Conservation (phyloP, 1,140 invertebrate genomes). For the Polypedilum vanderplanki region DNA sequence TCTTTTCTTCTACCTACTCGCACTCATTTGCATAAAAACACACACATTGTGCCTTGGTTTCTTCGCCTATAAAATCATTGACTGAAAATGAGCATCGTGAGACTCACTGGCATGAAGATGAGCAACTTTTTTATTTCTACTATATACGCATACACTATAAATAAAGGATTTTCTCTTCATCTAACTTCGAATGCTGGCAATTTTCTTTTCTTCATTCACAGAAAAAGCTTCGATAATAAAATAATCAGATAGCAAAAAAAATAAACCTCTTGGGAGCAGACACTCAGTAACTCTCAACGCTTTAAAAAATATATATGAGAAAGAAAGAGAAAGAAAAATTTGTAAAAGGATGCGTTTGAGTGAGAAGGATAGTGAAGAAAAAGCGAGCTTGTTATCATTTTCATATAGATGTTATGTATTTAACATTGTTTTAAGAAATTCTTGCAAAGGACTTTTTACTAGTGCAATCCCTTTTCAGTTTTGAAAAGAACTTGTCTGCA, state of each 20-base stretch:
- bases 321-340: no score
- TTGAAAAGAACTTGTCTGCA: no score
- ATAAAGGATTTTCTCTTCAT: not conserved
- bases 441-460: no score
- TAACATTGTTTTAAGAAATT: no score
- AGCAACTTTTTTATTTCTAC: not conserved
- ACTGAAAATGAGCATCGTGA: not conserved
- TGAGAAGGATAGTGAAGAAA: no score
- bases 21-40: not conserved
- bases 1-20: not conserved
- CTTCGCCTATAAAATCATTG: constrained; percentile 6
- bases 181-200: not conserved
- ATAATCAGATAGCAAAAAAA: not conserved
- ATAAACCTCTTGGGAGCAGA: not conserved
- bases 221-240: constrained; percentile 6
- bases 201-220: not conserved
- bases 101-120: not conserved
- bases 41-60: not conserved
- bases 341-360: no score
- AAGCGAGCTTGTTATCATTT: no score
- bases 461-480: no score
- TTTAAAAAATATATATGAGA: no score
- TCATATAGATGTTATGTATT: no score
- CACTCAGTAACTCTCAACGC: not conserved
- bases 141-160: not conserved